Evolutionary conservation across 2,113 vertebrate species (phyloP), one percentile per base, ranked within the genome.

Genomic region (Psophia crepitans): DNA sequence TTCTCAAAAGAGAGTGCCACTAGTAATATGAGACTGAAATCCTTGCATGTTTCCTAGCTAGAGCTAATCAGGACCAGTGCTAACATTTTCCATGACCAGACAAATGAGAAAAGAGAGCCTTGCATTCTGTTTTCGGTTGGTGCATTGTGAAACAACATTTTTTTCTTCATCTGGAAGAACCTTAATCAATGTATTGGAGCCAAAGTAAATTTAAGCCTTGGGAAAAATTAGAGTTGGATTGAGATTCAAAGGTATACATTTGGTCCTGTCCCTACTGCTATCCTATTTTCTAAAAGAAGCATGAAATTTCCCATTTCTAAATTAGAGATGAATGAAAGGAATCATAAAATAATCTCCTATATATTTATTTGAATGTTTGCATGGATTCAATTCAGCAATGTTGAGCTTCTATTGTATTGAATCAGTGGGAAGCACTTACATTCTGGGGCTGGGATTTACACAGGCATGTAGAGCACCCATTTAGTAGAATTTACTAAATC

Each of bases 281-380:
- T 46, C 46, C 5, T 44, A 15, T 70, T 82, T 95, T 87, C 53
- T 84, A 90, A 75, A 78, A 82, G 57, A 82, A 81, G 32, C 61
- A 53, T 49, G 48, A 71, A 82, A 84, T 57, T 61, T 86, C 68
- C 43, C 44, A 32, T 88, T 92, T 90, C 57, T 69, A 86, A 95
- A 57, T 46, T 22, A 57, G 32, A 84, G 28, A 12, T 54, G 53
- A 91, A 94, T 71, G 9, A 97, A 93, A 94, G 79, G 32, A 82
- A 94, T 87, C 11, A 91, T 88, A 86, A 92, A 94, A 89, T 93
- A 1, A 58, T 93, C 90, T 87, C 57, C 80, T 92, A 89, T 89
- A 53, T 87, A 91, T 87, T 84, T 92, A 68, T 92, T 93, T 89
- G 41, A 51, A 93, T 79, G 32, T 53, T 63, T 91, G 53, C 61